Percentiles rank a stretch among this genome's conserved stretches.
Conservation (phyloP, 2,797 vertebrate genomes). For the Channa striata region DNA sequence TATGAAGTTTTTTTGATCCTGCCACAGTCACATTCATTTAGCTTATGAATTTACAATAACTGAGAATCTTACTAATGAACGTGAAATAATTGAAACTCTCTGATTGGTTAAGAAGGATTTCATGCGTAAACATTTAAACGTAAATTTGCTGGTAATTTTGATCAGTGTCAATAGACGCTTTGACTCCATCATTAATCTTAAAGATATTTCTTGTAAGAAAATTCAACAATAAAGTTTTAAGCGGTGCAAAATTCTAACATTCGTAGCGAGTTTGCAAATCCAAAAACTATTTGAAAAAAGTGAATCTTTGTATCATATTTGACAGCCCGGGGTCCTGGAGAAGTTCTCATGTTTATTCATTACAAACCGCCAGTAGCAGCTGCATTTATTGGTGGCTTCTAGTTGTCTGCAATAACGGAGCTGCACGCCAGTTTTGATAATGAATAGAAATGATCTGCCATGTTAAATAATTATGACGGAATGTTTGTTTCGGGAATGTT, state of each 20-base stretch:
- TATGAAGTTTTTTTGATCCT: too few species aligned
- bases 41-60: too few species aligned
- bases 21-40: too few species aligned
- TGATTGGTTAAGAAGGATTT: too few species aligned
- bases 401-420: too few species aligned
- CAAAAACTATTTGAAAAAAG: not conserved
- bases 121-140: too few species aligned
- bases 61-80: too few species aligned
- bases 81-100: too few species aligned
- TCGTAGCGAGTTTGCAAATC: not conserved
- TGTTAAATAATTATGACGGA: not conserved
- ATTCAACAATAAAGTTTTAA: not conserved
- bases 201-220: too few species aligned
- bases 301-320: not conserved
- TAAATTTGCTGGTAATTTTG: too few species aligned
- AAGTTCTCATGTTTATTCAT: not conserved
- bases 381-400: not conserved
- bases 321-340: not conserved
- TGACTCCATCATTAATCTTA: too few species aligned
- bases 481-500: not conserved
- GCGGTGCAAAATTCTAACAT: not conserved
- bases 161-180: too few species aligned
- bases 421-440: not conserved
- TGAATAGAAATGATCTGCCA: not conserved
- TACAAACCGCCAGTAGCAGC: not conserved